phyloP scores from a whole-genome alignment of 2,797 vertebrate species.

The Hirundo rustica region DNA sequence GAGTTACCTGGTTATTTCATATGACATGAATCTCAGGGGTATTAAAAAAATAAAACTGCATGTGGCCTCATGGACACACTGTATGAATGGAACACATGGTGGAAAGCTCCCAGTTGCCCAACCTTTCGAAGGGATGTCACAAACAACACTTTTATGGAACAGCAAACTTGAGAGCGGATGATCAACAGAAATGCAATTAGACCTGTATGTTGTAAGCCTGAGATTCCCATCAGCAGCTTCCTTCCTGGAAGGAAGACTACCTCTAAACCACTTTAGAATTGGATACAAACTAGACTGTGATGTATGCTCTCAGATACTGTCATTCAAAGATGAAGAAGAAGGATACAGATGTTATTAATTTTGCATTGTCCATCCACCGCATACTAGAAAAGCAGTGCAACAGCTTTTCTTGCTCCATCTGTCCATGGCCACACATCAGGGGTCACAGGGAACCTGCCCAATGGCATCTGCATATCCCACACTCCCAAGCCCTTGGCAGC shows the following conservation, averaged over 20 bases:
- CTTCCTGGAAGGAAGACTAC: not conserved
- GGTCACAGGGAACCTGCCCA: not conserved
- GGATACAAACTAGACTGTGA: not conserved
- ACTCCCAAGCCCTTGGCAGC: not conserved
- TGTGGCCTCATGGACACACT: not conserved
- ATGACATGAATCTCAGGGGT: rapidly evolving
- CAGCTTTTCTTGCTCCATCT: not conserved
- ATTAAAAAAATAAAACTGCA: no score
- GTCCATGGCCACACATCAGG: rapidly evolving
- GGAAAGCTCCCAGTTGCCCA: not conserved
- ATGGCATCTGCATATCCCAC: rapidly evolving
- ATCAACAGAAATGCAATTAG: not conserved
- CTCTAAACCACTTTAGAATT: not conserved
- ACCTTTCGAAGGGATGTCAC: not conserved
- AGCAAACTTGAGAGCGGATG: not conserved
- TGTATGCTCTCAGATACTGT: not conserved
- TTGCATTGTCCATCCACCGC: not conserved
- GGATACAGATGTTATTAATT: not conserved
- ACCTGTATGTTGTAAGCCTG: not conserved
- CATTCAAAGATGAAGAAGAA: not conserved
- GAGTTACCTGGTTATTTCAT: not conserved
- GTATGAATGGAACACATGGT: not conserved
- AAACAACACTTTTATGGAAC: not conserved
- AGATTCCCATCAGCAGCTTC: not conserved
- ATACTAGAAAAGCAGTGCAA: not conserved